Evolutionary conservation across 2,888 invertebrate genomes (phyloP).

Genomic region (Trilocha varians): DNA sequence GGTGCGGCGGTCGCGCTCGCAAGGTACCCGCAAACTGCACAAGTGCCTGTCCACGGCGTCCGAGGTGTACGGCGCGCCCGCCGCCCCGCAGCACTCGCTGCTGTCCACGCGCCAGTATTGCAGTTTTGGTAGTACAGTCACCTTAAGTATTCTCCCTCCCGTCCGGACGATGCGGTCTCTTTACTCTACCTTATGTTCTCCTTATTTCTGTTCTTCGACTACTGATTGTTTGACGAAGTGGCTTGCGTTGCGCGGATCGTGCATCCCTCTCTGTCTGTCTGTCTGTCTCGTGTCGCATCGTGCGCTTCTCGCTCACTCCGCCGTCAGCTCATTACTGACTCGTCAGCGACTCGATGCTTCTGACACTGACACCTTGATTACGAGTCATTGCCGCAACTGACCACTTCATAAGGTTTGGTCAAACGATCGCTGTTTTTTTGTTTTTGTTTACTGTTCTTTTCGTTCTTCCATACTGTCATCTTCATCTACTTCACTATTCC

Average conservation of each 20-base stretch:
- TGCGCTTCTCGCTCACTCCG: constrained; percentile 3
- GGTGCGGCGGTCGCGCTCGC: constrained; percentile 90
- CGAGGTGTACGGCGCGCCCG: constrained; percentile 80
- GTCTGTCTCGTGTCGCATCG: constrained; percentile 12
- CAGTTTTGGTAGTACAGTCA: constrained; percentile 95
- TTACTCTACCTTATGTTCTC: constrained; percentile 28
- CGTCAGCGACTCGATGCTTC: neutral
- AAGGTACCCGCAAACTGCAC: constrained; percentile 95
- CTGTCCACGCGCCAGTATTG: constrained; percentile 92
- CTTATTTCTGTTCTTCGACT: neutral
- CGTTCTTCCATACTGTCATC: constrained; percentile 8
- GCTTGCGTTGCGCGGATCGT: neutral
- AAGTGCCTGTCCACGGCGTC: constrained; percentile 92
- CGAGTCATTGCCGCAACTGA: neutral
- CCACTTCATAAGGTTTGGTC: neutral
- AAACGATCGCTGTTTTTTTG: neutral
- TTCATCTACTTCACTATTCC: constrained; percentile 18
- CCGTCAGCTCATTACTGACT: neutral
- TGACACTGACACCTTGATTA: neutral
- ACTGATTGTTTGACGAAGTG: constrained; percentile 2
- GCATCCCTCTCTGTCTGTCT: constrained; percentile 10
- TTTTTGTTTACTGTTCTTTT: neutral
- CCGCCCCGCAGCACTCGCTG: constrained; percentile 78
- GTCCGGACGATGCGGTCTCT: constrained; percentile 69
- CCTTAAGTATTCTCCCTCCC: constrained; percentile 65